These are phyloP conservation scores for Ceratina japonica DNA, from an alignment of 1,140 invertebrate species.

Conservation along the genomic window DNA sequence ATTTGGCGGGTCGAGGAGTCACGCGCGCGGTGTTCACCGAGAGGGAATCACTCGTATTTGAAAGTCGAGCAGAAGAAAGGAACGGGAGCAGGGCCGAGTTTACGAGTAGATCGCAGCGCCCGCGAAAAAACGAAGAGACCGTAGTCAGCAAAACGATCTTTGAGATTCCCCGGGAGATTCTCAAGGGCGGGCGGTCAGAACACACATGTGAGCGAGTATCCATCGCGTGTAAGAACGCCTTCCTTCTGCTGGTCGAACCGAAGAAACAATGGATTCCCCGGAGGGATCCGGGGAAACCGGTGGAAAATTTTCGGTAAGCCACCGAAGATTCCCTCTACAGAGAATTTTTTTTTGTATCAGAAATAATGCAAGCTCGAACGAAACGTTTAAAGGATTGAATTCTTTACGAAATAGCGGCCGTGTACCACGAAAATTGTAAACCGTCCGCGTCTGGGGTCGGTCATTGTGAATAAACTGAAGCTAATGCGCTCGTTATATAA, in stretches of 20 bases:
- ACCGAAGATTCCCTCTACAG: not conserved
- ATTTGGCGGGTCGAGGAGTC: not conserved
- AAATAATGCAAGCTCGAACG: no score
- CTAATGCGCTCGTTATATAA: no score
- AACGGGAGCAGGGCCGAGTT: slow-evolving; percentile 2
- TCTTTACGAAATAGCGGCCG: no score
- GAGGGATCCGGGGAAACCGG: not conserved
- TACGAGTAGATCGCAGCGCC: slow-evolving; percentile 1
- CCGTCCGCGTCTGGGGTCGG: no score
- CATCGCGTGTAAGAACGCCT: slow-evolving; percentile 25
- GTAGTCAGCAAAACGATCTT: slow-evolving; percentile 38
- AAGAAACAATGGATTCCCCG: not conserved
- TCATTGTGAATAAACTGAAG: no score
- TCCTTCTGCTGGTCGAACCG: slow-evolving; percentile 17
- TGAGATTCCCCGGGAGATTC: slow-evolving; percentile 32
- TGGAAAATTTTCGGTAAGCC: not conserved
- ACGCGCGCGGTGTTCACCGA: not conserved
- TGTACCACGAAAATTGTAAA: no score
- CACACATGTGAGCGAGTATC: slow-evolving; percentile 15
- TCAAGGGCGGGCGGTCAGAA: slow-evolving; percentile 16
- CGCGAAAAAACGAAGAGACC: not conserved
- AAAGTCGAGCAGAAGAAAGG: not conserved
- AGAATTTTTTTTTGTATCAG: not conserved
- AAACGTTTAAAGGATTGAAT: no score
- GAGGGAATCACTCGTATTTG: not conserved